Conservation (phyloP, 2,888 invertebrate species). For the Agrochola lychnidis region DNA sequence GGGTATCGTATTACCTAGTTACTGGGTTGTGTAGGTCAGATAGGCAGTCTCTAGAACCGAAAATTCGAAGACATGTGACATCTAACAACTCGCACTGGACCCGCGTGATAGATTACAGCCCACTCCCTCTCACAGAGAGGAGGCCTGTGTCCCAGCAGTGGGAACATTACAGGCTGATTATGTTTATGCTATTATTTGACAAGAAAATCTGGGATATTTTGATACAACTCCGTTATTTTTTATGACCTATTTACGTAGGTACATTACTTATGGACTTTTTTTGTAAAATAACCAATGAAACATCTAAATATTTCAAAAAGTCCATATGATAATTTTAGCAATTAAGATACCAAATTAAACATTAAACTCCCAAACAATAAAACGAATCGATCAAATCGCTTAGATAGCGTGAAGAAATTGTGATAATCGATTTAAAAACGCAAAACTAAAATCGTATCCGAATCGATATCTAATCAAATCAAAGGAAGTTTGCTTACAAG, state of each 20-base stretch:
- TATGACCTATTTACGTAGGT: background rate
- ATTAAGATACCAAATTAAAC: constrained; percentile 9
- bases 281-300: too few species aligned
- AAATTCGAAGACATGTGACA: too few species aligned
- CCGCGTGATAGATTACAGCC: too few species aligned
- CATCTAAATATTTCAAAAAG: background rate
- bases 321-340: background rate
- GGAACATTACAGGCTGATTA: too few species aligned
- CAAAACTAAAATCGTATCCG: constrained; percentile 9
- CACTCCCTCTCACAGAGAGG: too few species aligned
- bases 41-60: too few species aligned
- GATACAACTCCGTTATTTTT: background rate
- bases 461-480: constrained; percentile 27
- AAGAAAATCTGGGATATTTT: background rate
- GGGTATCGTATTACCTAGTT: too few species aligned
- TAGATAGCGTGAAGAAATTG: constrained; percentile 26
- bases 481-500: constrained; percentile 44
- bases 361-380: constrained; percentile 21
- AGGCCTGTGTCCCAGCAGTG: too few species aligned
- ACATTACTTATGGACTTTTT: too few species aligned
- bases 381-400: constrained; percentile 36
- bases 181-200: too few species aligned
- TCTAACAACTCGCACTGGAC: too few species aligned
- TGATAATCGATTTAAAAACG: constrained; percentile 29
- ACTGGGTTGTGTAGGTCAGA: too few species aligned